phyloP scores from a whole-genome alignment of 2,797 vertebrate genomes.

The Decapterus maruadsi region DNA sequence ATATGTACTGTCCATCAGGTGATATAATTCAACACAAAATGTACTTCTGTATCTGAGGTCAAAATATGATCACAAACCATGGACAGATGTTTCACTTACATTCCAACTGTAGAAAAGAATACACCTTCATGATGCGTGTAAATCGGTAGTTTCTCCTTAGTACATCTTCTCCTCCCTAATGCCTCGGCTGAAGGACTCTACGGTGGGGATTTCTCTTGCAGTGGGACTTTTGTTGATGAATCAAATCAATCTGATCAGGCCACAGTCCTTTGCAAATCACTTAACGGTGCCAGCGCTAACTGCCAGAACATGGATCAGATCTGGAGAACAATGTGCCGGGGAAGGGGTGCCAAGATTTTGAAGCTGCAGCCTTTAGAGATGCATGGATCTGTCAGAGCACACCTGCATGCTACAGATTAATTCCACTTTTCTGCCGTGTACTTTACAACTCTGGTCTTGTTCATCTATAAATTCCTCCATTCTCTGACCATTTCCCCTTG shows the following conservation, averaged over 20 bases:
- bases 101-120: slow-evolving; percentile 72
- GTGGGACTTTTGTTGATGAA: slow-evolving; percentile 55
- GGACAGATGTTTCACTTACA: slow-evolving; percentile 74
- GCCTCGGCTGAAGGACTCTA: slow-evolving; percentile 37
- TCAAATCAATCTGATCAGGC: slow-evolving; percentile 67
- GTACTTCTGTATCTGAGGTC: slow-evolving; percentile 69
- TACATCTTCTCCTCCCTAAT: slow-evolving; percentile 28
- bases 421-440: slow-evolving; percentile 28
- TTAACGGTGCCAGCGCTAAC: slow-evolving; percentile 42
- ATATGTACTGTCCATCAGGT: slow-evolving; percentile 76
- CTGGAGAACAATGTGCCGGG: slow-evolving; percentile 40
- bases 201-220: slow-evolving; percentile 30
- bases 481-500: slow-evolving; percentile 29
- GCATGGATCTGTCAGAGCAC: slow-evolving; percentile 58
- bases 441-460: slow-evolving; percentile 16
- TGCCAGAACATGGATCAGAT: slow-evolving; percentile 67
- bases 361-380: slow-evolving; percentile 52
- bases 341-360: slow-evolving; percentile 42
- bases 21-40: slow-evolving; percentile 74
- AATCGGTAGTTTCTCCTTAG: slow-evolving; percentile 23
- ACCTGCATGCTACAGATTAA: slow-evolving; percentile 63
- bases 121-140: slow-evolving; percentile 51
- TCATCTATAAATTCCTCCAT: slow-evolving; percentile 6
- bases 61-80: slow-evolving; percentile 66
- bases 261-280: slow-evolving; percentile 55